Conservation (phyloP, 2,797 vertebrate genomes). For the Margarornis squamiger region DNA sequence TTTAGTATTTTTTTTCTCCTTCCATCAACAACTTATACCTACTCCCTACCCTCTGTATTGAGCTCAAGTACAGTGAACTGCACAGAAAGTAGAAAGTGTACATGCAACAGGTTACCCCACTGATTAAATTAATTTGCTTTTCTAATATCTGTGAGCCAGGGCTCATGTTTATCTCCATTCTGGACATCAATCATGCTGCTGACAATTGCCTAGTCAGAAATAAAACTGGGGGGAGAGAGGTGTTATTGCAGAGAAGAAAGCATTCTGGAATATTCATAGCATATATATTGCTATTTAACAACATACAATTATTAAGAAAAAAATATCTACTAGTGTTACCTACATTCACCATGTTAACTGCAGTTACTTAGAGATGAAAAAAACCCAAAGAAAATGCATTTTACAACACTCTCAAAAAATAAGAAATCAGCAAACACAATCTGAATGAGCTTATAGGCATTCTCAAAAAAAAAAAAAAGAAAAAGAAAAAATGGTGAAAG, state of each 20-base stretch:
- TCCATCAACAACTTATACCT: neutral
- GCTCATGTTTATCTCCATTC: neutral
- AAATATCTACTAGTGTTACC: neutral
- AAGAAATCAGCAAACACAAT: neutral
- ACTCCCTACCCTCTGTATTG: neutral
- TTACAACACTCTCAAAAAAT: neutral
- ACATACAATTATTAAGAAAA: neutral
- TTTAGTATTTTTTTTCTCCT: neutral
- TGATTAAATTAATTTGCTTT: neutral
- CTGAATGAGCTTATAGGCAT: neutral
- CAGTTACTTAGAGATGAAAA: neutral
- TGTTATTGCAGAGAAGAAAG: neutral
- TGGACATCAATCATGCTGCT: neutral
- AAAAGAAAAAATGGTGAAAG: neutral
- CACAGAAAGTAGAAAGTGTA: neutral
- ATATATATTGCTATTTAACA: neutral
- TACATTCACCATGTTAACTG: neutral
- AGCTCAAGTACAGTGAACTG: neutral
- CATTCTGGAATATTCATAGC: neutral
- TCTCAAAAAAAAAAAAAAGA: neutral
- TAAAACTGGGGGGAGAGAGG: neutral
- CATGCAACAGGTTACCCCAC: accelerated
- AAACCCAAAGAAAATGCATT: neutral
- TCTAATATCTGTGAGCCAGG: neutral
- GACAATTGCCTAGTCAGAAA: neutral